Evolutionary conservation across 2,113 vertebrate species (phyloP), one percentile per base, ranked within the genome.

Genomic region (Sylvicapra grimmia): DNA sequence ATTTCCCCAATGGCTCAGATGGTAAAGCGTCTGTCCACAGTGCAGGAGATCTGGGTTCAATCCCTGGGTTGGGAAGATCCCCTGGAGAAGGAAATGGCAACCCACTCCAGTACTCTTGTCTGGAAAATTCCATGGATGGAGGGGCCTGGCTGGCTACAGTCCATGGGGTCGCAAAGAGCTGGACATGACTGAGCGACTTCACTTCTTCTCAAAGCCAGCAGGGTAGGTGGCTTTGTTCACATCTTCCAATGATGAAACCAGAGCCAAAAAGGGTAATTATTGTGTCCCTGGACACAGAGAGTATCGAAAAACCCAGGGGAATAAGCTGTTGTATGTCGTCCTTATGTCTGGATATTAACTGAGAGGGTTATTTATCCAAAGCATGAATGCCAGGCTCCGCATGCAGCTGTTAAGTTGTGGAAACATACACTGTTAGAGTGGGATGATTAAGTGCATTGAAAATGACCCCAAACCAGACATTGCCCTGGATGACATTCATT

Each of bases 381-480:
- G 29, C 84, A 0, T 44, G 80, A 86, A 15, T 6, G 19, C 27
- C 8, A 15, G 54, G 25, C 80, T 31, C 4, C 3, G 0, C 1
- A 0, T 44, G 49, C 16, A 4, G 10, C 19, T 3, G 33, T 3
- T 8, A 54, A 12, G 0, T 0, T 10, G 89, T 47, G 29, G 21
- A 8, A 6, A 2, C 1, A 0, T 29, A 4, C 77, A 6, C 51
- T 0, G 0, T 1, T 5, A 5, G 27, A 13, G 25, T 0, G 47
- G 82, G 4, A 11, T 27, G 19, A 2, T 18, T 19, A 16, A 27
- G 47, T 12, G 8, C 44, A 4, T 1, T 14, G 7, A 15, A 29
- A 21, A 33, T 25, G 53, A 54, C 29, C 15, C 40, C 4, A 3
- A 14, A 8, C 47, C 9, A 6, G 89, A 31, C 1, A 4, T 9